Evolutionary conservation across 23 tunicate genomes (phyloP).

Genomic region (Ascidia mentula): DNA sequence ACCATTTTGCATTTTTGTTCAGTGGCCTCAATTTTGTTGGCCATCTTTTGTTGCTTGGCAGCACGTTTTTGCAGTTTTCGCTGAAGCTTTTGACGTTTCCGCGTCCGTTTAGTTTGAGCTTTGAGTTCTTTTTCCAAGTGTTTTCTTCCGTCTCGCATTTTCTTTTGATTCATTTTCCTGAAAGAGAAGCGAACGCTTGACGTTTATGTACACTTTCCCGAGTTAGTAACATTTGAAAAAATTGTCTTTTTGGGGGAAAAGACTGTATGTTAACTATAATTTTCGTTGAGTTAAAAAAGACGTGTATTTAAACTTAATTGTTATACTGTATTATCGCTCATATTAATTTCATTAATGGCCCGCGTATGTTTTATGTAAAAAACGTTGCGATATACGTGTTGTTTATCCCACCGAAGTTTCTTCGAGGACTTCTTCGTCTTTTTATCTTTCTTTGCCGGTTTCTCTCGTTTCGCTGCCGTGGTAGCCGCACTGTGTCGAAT

Average conservation of each 20-base stretch:
- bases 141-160: neutral
- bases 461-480: neutral
- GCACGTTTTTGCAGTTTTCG: conserved; percentile 24
- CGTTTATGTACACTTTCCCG: no score
- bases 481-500: conserved; percentile 17
- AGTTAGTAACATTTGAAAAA: no score
- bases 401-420: neutral
- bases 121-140: neutral
- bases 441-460: conserved; percentile 18
- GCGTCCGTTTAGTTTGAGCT: neutral
- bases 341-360: no score
- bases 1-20: conserved; percentile 3
- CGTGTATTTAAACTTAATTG: no score
- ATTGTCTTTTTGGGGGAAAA: no score
- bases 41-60: conserved; percentile 35
- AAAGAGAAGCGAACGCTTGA: no score
- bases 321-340: no score
- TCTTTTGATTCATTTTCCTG: neutral
- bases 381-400: no score
- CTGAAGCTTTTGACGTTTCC: conserved; percentile 21
- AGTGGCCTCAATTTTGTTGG: conserved; percentile 12
- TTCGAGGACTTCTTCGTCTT: neutral
- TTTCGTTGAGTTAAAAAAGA: no score
- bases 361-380: no score
- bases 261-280: no score